phyloP scores from a whole-genome alignment of 2,113 vertebrate genomes.

The Anhinga rufa region DNA sequence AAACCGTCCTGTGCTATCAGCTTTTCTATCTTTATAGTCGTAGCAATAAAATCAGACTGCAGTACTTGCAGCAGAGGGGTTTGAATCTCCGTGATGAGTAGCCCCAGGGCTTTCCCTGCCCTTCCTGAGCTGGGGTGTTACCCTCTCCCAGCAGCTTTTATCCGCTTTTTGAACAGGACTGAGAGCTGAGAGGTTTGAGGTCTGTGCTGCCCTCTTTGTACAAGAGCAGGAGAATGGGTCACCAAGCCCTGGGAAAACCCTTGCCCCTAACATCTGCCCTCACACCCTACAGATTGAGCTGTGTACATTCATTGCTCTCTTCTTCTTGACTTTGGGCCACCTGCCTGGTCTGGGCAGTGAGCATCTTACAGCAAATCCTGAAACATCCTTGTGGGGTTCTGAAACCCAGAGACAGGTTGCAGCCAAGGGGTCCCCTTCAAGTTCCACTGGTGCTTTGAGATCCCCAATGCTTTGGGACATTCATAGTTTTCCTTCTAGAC shows the following conservation, averaged over 20 bases:
- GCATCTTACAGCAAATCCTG: neutral
- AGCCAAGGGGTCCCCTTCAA: neutral
- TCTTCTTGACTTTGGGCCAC: neutral
- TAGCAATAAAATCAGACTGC: neutral
- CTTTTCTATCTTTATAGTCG: neutral
- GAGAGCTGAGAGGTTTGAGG: neutral
- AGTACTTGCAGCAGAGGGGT: neutral
- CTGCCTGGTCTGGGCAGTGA: rapidly evolving
- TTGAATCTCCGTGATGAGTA: rapidly evolving
- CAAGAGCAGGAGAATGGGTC: neutral
- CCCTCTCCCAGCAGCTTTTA: neutral
- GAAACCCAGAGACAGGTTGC: neutral
- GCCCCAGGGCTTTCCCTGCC: neutral
- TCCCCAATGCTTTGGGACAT: neutral
- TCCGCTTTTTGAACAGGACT: neutral
- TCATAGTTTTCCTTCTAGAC: neutral
- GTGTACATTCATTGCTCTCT: neutral
- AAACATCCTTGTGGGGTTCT: neutral
- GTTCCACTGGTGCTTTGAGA: neutral
- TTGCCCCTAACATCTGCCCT: neutral
- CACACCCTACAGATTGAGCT: neutral
- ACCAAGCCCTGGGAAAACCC: neutral
- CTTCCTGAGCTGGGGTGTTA: neutral
- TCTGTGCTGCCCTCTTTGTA: neutral
- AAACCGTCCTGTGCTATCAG: neutral